A percentile compares a stretch with the other conserved stretches of the same genome.
Evolutionary conservation across 35 echinoderm and acorn worm genomes (phyloP).

Genomic region (Lytechinus variegatus): DNA sequence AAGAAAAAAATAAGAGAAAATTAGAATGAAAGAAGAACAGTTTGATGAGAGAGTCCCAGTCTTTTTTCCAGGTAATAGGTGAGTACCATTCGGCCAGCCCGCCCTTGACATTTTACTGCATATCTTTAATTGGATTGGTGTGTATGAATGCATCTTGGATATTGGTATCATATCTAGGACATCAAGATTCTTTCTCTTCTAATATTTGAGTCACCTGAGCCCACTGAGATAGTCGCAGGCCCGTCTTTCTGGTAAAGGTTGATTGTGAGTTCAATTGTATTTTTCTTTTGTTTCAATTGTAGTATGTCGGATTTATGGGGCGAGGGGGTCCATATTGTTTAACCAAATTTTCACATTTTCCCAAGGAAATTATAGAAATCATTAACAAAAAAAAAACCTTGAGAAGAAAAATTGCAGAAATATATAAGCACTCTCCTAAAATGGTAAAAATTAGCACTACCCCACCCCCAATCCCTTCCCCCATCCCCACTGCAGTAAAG

Average conservation of each 20-base stretch:
- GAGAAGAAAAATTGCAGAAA: not conserved
- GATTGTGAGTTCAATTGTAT: not conserved
- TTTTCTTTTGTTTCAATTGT: no score
- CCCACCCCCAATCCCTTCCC: no score
- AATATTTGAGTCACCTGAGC: not conserved
- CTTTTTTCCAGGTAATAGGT: not conserved
- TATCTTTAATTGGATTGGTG: slow-evolving; percentile 32
- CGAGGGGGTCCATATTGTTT: no score
- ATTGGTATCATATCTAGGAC: not conserved
- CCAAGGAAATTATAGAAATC: not conserved
- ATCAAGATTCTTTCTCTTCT: not conserved
- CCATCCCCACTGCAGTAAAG: no score
- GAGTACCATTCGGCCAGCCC: not conserved
- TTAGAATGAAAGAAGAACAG: not conserved
- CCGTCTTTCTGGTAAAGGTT: not conserved
- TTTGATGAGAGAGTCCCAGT: not conserved
- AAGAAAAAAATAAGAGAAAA: not conserved
- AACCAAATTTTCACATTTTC: not conserved
- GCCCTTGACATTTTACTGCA: slow-evolving; percentile 29
- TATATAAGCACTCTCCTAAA: no score
- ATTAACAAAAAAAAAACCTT: not conserved
- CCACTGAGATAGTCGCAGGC: not conserved
- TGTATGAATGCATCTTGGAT: not conserved
- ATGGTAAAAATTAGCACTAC: not conserved
- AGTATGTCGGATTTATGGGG: no score